These are phyloP conservation scores for Drosophila tani DNA, from an alignment of 1,140 invertebrate species.

Conservation along the genomic window DNA sequence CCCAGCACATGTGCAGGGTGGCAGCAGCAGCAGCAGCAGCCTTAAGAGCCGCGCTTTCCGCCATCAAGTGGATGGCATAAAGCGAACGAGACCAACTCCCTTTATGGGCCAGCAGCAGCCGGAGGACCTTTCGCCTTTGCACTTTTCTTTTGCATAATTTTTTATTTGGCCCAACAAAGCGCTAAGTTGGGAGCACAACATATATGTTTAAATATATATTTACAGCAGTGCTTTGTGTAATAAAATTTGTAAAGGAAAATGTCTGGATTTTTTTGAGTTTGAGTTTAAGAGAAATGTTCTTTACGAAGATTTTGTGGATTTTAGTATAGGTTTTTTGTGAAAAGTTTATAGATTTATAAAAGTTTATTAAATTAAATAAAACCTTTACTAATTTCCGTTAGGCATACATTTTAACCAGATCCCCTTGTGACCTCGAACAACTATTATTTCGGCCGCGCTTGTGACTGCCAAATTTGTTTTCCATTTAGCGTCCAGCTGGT, in stretches of 20 bases:
- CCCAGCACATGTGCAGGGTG: conserved; percentile 31
- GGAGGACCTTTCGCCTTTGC: conserved; percentile 19
- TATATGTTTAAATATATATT: background rate
- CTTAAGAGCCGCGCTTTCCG: conserved; percentile 12
- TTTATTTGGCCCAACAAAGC: conserved; percentile 18
- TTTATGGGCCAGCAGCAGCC: conserved; percentile 45
- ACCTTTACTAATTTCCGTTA: background rate
- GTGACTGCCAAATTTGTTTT: conserved; percentile 39
- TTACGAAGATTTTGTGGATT: too few species aligned
- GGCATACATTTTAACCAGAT: background rate
- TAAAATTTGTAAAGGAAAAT: background rate
- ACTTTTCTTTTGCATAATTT: conserved; percentile 32
- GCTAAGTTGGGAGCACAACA: conserved; percentile 11
- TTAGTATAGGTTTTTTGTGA: too few species aligned
- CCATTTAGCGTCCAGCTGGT: conserved; percentile 42
- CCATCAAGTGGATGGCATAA: conserved; percentile 45
- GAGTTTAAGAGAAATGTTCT: too few species aligned
- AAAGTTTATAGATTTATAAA: too few species aligned
- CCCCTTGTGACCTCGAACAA: background rate
- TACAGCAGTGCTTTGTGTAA: background rate
- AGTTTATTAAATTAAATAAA: background rate
- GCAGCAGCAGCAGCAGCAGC: background rate
- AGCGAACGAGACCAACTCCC: conserved; percentile 48
- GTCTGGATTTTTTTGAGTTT: background rate
- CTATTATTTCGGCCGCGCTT: conserved; percentile 1